Conservation (phyloP, 2,888 invertebrate genomes). For the Lissocephala sabroskyi region DNA sequence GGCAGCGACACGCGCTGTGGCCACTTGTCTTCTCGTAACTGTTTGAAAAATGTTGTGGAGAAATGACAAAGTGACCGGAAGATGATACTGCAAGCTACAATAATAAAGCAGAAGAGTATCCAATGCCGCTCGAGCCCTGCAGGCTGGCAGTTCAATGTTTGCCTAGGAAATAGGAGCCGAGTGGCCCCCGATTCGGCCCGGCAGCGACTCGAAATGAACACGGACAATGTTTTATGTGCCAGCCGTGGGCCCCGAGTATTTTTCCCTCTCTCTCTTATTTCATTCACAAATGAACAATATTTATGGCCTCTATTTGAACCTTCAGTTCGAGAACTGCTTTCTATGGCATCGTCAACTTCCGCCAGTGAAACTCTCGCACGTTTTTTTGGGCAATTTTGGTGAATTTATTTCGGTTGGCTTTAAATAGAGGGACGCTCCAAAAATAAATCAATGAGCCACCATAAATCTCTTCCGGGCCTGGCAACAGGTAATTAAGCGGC, state of each 20-base stretch:
- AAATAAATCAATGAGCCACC: no score
- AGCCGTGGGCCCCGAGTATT: conserved; percentile 17
- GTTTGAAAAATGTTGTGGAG: conserved; percentile 63
- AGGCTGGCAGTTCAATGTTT: conserved; percentile 31
- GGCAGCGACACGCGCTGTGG: conserved; percentile 39
- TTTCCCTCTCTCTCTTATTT: conserved; percentile 44
- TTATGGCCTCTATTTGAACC: conserved; percentile 51
- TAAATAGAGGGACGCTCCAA: no score
- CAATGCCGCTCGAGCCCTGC: neutral
- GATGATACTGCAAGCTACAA: conserved; percentile 51
- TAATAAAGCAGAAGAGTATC: conserved; percentile 4
- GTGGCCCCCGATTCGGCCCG: conserved; percentile 3
- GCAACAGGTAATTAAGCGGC: no score
- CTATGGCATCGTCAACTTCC: conserved; percentile 31
- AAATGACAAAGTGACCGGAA: conserved; percentile 70
- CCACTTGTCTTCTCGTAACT: conserved; percentile 54
- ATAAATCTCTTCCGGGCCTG: no score
- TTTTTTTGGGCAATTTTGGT: no score
- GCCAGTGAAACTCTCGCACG: no score
- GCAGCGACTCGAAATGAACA: conserved; percentile 37
- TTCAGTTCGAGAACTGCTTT: conserved; percentile 12
- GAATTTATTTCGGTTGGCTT: no score
- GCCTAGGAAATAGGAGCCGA: conserved; percentile 34
- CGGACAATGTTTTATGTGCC: conserved; percentile 54
- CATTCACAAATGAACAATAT: conserved; percentile 64